These are phyloP conservation scores for Acleris sparsana DNA, from an alignment of 2,888 invertebrate species.

Conservation along the genomic window DNA sequence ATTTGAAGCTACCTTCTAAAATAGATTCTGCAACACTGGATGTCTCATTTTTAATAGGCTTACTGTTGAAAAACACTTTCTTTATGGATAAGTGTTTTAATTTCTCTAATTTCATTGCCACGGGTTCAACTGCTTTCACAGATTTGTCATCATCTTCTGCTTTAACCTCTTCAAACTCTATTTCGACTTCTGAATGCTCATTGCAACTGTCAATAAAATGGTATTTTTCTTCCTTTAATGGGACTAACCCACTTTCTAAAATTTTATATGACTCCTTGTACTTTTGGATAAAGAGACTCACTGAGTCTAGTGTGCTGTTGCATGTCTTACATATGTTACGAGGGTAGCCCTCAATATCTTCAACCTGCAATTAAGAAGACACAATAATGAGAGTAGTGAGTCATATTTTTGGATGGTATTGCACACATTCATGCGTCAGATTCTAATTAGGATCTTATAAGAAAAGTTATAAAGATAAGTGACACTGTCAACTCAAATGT, in stretches of 20 bases:
- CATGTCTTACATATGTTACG: slow-evolving; percentile 64
- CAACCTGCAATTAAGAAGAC: slow-evolving; percentile 55
- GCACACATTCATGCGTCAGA: not conserved
- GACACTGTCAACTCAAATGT: not conserved
- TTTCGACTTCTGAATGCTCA: slow-evolving; percentile 41
- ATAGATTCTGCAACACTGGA: not conserved
- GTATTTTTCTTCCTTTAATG: slow-evolving; percentile 57
- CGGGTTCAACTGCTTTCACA: slow-evolving; percentile 21
- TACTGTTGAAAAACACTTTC: slow-evolving; percentile 11
- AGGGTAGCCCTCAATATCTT: slow-evolving; percentile 69
- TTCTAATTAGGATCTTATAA: slow-evolving; percentile 19
- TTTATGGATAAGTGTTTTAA: slow-evolving; percentile 24
- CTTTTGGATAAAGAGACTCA: slow-evolving; percentile 62
- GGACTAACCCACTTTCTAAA: slow-evolving; percentile 53
- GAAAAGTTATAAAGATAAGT: not conserved
- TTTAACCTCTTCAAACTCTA: slow-evolving; percentile 36
- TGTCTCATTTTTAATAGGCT: not conserved
- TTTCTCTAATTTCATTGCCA: slow-evolving; percentile 45
- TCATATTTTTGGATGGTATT: not conserved
- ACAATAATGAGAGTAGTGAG: not conserved
- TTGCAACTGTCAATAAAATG: slow-evolving; percentile 39
- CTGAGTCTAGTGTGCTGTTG: slow-evolving; percentile 55
- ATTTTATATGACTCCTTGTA: slow-evolving; percentile 60
- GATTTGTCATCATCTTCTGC: slow-evolving; percentile 18
- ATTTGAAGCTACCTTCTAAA: slow-evolving; percentile 3